Evolutionary conservation across 2,888 invertebrate species (phyloP).

Genomic region (Zelleria hepariella): DNA sequence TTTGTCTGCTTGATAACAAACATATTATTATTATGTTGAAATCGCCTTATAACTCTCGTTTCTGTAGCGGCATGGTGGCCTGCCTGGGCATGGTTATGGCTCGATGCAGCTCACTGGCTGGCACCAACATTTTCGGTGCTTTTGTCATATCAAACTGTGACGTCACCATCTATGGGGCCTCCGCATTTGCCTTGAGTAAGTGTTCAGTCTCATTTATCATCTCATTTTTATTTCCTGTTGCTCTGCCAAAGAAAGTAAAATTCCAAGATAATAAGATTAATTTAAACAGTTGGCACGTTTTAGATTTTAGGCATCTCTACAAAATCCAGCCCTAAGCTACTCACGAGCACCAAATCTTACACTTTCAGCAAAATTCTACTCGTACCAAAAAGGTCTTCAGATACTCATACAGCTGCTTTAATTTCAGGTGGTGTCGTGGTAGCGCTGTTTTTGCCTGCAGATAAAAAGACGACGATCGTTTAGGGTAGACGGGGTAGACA

Average conservation of each 20-base stretch:
- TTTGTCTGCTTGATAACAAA: neutral
- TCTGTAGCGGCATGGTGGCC: slow-evolving; percentile 52
- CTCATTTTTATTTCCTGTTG: neutral
- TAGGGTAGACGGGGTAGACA: too few species aligned
- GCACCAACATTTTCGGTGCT: slow-evolving; percentile 46
- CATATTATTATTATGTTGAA: too few species aligned
- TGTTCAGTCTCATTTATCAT: slow-evolving; percentile 4
- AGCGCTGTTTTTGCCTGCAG: slow-evolving; percentile 24
- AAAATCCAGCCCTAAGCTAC: too few species aligned
- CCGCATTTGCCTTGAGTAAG: slow-evolving; percentile 25
- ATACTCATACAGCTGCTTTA: too few species aligned
- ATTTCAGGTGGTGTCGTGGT: slow-evolving; percentile 13
- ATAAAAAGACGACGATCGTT: slow-evolving; percentile 10
- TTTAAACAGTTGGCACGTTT: too few species aligned
- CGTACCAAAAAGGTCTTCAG: neutral
- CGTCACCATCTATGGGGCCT: slow-evolving; percentile 25
- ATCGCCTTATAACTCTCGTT: neutral
- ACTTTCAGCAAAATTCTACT: too few species aligned
- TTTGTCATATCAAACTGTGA: slow-evolving; percentile 34
- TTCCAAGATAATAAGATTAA: too few species aligned
- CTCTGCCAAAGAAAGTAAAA: too few species aligned
- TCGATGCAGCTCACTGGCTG: slow-evolving; percentile 50
- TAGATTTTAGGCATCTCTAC: too few species aligned
- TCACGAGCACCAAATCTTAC: too few species aligned
- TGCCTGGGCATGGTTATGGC: slow-evolving; percentile 63